Conservation (phyloP, 2,113 vertebrate genomes). For the Sinocyclocheilus anophthalmus region DNA sequence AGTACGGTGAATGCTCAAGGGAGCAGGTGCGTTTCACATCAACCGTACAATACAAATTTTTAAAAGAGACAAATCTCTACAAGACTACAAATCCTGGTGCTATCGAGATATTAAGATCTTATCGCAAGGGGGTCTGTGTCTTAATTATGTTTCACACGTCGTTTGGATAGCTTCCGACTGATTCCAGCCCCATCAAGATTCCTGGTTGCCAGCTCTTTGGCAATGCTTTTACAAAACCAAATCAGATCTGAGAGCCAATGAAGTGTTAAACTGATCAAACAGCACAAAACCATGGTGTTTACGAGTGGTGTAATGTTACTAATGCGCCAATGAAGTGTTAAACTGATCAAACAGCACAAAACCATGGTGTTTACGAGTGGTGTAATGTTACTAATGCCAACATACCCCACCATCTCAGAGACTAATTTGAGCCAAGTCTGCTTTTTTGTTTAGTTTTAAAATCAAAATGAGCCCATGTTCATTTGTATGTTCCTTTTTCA, state of each 20-base stretch:
- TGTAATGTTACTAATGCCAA: not conserved
- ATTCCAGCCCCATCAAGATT: conserved; percentile 20
- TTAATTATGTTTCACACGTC: conserved; percentile 30
- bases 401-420: not conserved
- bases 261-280: conserved; percentile 11
- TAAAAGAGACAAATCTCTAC: not conserved
- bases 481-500: too few relatives aligned
- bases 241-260: conserved; percentile 12
- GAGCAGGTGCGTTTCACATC: conserved; percentile 8
- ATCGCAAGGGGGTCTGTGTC: conserved; percentile 15
- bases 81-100: conserved; percentile 14
- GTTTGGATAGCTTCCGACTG: conserved; percentile 27
- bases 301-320: not conserved
- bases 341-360: not conserved
- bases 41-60: not conserved
- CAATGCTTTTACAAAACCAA: conserved; percentile 14
- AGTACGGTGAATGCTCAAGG: conserved; percentile 1
- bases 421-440: not conserved
- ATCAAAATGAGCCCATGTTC: not conserved
- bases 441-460: not conserved
- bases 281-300: not conserved
- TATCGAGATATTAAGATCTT: conserved; percentile 14
- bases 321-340: conserved; percentile 3
- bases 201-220: conserved; percentile 25
- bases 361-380: not conserved